A percentile compares a stretch with the other conserved stretches of the same genome.
phyloP scores from a whole-genome alignment of 2,888 invertebrate genomes.

The Sesia apiformis region DNA sequence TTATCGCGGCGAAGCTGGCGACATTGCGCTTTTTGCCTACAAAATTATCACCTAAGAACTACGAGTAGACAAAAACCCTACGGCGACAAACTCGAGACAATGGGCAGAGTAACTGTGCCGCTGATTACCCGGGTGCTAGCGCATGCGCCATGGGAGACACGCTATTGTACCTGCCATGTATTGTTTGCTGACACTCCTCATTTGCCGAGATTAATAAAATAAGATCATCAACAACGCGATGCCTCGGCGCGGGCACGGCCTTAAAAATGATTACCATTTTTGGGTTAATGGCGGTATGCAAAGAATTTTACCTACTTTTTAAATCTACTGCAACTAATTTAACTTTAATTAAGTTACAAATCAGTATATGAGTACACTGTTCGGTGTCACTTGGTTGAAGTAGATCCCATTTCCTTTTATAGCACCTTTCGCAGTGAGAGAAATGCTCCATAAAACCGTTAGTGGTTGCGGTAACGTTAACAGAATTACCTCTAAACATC shows the following conservation, averaged over 20 bases:
- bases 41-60: constrained; percentile 42
- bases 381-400: not conserved
- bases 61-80: constrained; percentile 42
- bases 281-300: too few relatives aligned
- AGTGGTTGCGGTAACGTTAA: constrained; percentile 5
- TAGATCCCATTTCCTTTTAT: constrained; percentile 4
- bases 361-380: too few relatives aligned
- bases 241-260: not conserved
- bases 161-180: constrained; percentile 9
- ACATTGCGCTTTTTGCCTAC: constrained; percentile 24
- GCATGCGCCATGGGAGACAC: constrained; percentile 22
- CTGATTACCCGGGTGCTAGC: constrained; percentile 17
- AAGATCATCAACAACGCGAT: not conserved
- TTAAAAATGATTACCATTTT: too few relatives aligned
- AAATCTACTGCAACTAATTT: too few relatives aligned
- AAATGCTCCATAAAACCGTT: constrained; percentile 8
- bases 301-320: too few relatives aligned
- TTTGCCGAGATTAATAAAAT: constrained; percentile 4
- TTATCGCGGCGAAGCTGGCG: constrained; percentile 1
- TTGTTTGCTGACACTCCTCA: not conserved
- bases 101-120: constrained; percentile 34
- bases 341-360: too few relatives aligned
- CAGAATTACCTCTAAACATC: constrained; percentile 2
- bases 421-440: constrained; percentile 3
- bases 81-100: constrained; percentile 31